phyloP scores from a whole-genome alignment of 1,140 invertebrate genomes.

The Alviniconcha marisindica region DNA sequence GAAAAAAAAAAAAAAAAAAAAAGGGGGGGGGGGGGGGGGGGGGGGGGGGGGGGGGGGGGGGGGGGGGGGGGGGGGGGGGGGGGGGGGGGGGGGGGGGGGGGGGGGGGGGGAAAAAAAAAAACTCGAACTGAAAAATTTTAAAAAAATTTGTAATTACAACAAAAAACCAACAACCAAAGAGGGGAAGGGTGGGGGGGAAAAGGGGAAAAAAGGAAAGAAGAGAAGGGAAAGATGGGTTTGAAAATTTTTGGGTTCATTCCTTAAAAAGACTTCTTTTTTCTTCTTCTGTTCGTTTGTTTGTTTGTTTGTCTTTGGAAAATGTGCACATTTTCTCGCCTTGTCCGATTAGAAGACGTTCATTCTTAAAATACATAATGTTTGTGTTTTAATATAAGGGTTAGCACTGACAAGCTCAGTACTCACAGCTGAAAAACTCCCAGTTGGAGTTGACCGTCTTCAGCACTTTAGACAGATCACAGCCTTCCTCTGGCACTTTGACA shows the following conservation, averaged over 20 bases:
- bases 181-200: too few relatives aligned
- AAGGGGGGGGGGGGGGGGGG: not conserved
- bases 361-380: too few relatives aligned
- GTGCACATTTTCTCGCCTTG: not conserved
- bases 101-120: too few relatives aligned
- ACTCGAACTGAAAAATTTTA: too few relatives aligned
- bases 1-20: not conserved
- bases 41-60: not conserved
- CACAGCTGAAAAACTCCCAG: conserved; percentile 45
- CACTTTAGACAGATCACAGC: not conserved
- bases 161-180: not conserved
- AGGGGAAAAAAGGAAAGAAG: too few relatives aligned
- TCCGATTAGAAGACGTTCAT: not conserved
- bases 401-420: not conserved
- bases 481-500: not conserved
- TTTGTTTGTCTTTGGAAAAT: too few relatives aligned
- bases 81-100: too few relatives aligned
- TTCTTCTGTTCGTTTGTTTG: too few relatives aligned
- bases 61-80: not conserved
- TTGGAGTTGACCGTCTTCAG: conserved; percentile 28
- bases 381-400: not conserved
- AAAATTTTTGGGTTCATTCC: too few relatives aligned
- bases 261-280: not conserved
- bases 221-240: too few relatives aligned
- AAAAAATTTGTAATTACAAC: too few relatives aligned